These are phyloP conservation scores for Entomobrya proxima DNA, from an alignment of 2,888 invertebrate species.

Conservation along the genomic window DNA sequence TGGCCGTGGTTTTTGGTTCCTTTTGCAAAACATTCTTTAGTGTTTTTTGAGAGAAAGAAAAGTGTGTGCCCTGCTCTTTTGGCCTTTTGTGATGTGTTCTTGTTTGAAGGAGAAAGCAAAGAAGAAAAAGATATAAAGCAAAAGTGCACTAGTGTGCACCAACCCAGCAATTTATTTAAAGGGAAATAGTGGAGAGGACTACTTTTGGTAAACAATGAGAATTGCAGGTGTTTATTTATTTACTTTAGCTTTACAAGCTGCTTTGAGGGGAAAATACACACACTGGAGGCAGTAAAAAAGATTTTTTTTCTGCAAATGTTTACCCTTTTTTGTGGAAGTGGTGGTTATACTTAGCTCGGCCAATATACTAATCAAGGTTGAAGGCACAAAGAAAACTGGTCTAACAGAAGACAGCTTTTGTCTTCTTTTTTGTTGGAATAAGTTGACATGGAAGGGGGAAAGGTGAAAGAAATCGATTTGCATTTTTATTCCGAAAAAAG, in stretches of 20 bases:
- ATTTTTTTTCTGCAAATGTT: neutral
- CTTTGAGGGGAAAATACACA: neutral
- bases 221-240: constrained; percentile 43
- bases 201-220: constrained; percentile 32
- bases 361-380: neutral
- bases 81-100: neutral
- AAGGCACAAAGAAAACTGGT: too few species aligned
- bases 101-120: too few species aligned
- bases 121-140: neutral
- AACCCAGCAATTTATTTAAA: constrained; percentile 26
- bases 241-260: too few species aligned
- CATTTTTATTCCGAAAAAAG: neutral
- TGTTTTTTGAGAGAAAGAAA: neutral
- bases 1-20: neutral
- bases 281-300: neutral
- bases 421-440: neutral
- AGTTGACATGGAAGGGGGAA: neutral
- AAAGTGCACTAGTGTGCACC: neutral
- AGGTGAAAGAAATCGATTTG: constrained; percentile 14
- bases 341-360: too few species aligned
- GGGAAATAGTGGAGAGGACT: neutral
- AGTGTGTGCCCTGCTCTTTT: constrained; percentile 2
- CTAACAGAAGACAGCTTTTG: too few species aligned
- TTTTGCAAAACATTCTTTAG: neutral
- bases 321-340: neutral